A percentile compares a stretch with the other conserved stretches of the same genome.
Conservation (phyloP, 2,797 vertebrate genomes). For the Tenualosa thibaudeaui region DNA sequence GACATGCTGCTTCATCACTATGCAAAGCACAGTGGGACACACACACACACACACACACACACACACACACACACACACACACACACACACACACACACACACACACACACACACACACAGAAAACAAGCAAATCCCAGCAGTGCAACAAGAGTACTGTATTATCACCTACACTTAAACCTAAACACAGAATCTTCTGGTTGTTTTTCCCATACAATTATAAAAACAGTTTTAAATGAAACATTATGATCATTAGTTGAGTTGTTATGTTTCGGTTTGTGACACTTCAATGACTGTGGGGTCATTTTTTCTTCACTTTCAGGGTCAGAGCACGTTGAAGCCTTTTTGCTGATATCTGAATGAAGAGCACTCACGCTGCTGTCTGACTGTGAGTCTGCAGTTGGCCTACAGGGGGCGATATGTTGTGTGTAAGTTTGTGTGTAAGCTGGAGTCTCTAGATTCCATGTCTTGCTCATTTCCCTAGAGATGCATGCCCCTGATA, state of each 20-base stretch:
- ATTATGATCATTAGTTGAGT: neutral
- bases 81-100: neutral
- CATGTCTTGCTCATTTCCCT: neutral
- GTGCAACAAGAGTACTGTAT: neutral
- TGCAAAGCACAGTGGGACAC: neutral
- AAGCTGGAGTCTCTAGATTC: neutral
- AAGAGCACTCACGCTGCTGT: neutral
- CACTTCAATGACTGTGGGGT: neutral
- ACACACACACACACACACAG: neutral
- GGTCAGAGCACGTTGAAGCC: neutral
- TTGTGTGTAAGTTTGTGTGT: neutral
- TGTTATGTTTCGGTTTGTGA: neutral
- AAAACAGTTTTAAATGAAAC: neutral
- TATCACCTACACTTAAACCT: neutral
- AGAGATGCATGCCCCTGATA: neutral
- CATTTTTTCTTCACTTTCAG: neutral
- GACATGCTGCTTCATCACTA: slow-evolving; percentile 38
- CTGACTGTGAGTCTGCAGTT: neutral
- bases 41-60: slow-evolving; percentile 5
- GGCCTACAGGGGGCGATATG: neutral
- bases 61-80: slow-evolving; percentile 2
- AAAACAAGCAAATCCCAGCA: neutral
- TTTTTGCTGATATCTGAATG: neutral
- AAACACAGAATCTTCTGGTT: neutral
- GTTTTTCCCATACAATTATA: neutral